Evolutionary conservation across 2,888 invertebrate species (phyloP).

Genomic region (Sminthurides aquaticus): DNA sequence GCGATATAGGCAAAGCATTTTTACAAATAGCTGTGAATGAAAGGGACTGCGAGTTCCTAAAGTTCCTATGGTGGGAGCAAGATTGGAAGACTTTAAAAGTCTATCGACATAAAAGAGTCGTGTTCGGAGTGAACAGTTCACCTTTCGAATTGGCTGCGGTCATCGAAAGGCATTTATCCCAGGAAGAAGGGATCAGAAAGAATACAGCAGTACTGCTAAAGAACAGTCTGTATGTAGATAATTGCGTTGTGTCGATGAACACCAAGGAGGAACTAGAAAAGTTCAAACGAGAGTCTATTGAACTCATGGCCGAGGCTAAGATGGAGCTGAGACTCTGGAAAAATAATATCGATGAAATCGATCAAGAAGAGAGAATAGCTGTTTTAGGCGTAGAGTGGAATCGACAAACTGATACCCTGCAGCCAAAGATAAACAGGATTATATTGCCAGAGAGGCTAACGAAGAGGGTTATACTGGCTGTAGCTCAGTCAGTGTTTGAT

Average conservation of each 20-base stretch:
- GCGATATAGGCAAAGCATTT: slow-evolving; percentile 45
- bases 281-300: slow-evolving; percentile 18
- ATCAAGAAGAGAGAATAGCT: neutral
- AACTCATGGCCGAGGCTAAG: slow-evolving; percentile 30
- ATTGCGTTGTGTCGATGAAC: slow-evolving; percentile 10
- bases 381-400: slow-evolving; percentile 24
- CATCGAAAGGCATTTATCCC: neutral
- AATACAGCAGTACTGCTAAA: slow-evolving; percentile 2
- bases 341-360: neutral
- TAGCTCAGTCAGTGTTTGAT: slow-evolving; percentile 15
- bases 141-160: slow-evolving; percentile 8
- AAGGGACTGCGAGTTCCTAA: slow-evolving; percentile 42
- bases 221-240: slow-evolving; percentile 23
- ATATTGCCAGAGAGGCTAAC: neutral
- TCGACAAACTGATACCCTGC: slow-evolving; percentile 21
- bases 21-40: slow-evolving; percentile 42
- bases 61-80: slow-evolving; percentile 41
- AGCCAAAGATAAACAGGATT: slow-evolving; percentile 11
- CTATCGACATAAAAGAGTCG: slow-evolving; percentile 15
- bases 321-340: slow-evolving; percentile 41
- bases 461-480: slow-evolving; percentile 12
- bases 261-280: neutral
- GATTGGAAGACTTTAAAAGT: slow-evolving; percentile 9
- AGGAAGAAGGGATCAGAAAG: neutral
- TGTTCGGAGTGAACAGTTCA: slow-evolving; percentile 23